Conservation (phyloP, 2,797 vertebrate species). For the Novumbra hubbsi region DNA sequence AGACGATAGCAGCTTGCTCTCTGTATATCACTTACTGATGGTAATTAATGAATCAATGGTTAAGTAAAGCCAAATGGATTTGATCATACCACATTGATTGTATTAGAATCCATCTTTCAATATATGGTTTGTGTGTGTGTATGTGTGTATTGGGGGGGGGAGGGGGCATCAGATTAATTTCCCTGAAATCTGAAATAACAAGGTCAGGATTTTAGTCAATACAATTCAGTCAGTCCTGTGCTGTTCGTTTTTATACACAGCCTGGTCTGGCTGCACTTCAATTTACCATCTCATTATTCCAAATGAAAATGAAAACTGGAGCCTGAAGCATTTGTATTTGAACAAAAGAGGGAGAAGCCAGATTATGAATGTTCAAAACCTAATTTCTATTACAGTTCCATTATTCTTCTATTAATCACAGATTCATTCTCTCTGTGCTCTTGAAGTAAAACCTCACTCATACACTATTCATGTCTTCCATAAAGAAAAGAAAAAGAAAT, state of each 20-base stretch:
- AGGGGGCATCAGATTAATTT: slow-evolving; percentile 52
- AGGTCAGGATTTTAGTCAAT: slow-evolving; percentile 56
- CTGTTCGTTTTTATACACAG: slow-evolving; percentile 42
- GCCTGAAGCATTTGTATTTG: slow-evolving; percentile 76
- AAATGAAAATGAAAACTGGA: slow-evolving; percentile 74
- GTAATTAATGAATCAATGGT: slow-evolving; percentile 52
- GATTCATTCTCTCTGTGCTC: slow-evolving; percentile 69
- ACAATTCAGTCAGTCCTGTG: slow-evolving; percentile 63
- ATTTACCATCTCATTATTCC: slow-evolving; percentile 75
- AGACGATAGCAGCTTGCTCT: slow-evolving; percentile 47
- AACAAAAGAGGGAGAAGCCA: slow-evolving; percentile 73
- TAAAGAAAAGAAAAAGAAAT: slow-evolving; percentile 52
- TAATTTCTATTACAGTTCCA: slow-evolving; percentile 81
- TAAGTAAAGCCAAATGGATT: slow-evolving; percentile 61
- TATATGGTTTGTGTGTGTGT: background rate
- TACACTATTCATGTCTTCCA: slow-evolving; percentile 75
- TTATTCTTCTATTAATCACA: slow-evolving; percentile 82
- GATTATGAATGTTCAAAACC: slow-evolving; percentile 78
- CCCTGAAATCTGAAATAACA: slow-evolving; percentile 31
- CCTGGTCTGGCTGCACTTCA: slow-evolving; percentile 55
- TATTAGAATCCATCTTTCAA: slow-evolving; percentile 69
- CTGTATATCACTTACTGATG: slow-evolving; percentile 52
- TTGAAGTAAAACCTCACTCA: slow-evolving; percentile 71
- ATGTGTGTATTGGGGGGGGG: too few species aligned
- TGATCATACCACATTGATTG: slow-evolving; percentile 64